phyloP scores from a whole-genome alignment of 2,113 vertebrate genomes.

The Falco punctatus region DNA sequence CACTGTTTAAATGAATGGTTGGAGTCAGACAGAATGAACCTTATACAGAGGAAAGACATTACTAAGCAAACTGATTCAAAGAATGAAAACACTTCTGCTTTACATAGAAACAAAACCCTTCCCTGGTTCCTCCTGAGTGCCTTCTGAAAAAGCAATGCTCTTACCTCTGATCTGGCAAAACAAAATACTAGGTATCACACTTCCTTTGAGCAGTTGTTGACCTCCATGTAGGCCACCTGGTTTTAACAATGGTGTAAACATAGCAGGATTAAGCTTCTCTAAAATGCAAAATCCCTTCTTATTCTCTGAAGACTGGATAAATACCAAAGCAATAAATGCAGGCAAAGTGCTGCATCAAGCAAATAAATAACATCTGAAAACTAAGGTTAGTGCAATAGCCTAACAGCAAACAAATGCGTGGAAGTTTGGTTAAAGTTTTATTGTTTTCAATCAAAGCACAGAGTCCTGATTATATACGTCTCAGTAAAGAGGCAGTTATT shows the following conservation, averaged over 20 bases:
- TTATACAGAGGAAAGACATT: not conserved
- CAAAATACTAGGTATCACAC: not conserved
- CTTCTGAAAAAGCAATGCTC: constrained; percentile 9
- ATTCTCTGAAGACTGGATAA: not conserved
- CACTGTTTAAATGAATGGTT: not conserved
- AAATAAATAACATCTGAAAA: not conserved
- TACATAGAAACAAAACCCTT: not conserved
- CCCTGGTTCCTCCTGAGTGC: not conserved
- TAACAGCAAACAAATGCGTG: not conserved
- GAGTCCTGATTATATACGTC: not conserved
- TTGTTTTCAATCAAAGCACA: not conserved
- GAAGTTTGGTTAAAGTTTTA: not conserved
- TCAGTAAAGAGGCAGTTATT: not conserved
- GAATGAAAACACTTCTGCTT: not conserved
- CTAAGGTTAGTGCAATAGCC: not conserved
- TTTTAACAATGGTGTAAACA: not conserved
- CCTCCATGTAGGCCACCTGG: not conserved
- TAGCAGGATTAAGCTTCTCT: not conserved
- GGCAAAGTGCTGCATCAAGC: not conserved
- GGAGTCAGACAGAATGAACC: not conserved
- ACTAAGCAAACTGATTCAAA: not conserved
- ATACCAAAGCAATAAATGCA: not conserved
- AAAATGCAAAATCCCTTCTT: constrained; percentile 2
- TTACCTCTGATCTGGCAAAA: not conserved
- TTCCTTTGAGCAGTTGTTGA: not conserved